These are phyloP conservation scores for Pogonocherus hispidulus DNA, from an alignment of 2,888 invertebrate species.

Conservation along the genomic window DNA sequence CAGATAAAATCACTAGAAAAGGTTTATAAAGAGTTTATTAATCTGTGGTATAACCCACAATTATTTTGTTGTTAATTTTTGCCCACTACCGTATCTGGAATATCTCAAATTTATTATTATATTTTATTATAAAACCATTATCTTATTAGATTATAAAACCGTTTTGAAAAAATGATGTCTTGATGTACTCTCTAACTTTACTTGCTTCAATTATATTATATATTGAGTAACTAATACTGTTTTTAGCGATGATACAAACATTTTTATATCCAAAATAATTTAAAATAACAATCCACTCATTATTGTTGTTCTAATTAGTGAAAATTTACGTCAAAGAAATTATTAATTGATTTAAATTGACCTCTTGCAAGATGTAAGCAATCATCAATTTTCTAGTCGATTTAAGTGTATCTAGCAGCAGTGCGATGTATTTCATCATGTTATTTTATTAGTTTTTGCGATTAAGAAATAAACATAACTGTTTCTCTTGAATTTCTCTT, in stretches of 20 bases:
- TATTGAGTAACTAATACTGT: neutral
- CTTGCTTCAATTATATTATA: neutral
- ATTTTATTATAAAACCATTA: too few species aligned
- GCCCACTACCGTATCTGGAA: too few species aligned
- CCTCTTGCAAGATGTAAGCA: neutral
- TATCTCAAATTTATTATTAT: too few species aligned
- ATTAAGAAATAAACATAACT: too few species aligned
- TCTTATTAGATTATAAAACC: too few species aligned
- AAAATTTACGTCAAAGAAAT: slow-evolving; percentile 4
- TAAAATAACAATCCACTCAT: neutral
- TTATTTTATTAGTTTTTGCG: neutral
- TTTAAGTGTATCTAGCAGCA: neutral
- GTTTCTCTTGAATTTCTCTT: too few species aligned
- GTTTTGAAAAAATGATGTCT: too few species aligned
- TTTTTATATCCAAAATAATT: neutral
- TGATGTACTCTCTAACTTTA: too few species aligned
- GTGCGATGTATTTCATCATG: neutral
- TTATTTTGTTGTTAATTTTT: too few species aligned
- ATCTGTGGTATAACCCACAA: too few species aligned
- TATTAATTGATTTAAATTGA: neutral
- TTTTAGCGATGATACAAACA: neutral
- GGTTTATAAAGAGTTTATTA: too few species aligned
- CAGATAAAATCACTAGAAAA: too few species aligned
- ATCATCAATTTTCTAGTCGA: neutral
- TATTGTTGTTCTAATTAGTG: neutral